Base-by-base conservation (phyloP, 2,113 vertebrate genomes). In the Phalacrocorax aristotelis region DNA sequence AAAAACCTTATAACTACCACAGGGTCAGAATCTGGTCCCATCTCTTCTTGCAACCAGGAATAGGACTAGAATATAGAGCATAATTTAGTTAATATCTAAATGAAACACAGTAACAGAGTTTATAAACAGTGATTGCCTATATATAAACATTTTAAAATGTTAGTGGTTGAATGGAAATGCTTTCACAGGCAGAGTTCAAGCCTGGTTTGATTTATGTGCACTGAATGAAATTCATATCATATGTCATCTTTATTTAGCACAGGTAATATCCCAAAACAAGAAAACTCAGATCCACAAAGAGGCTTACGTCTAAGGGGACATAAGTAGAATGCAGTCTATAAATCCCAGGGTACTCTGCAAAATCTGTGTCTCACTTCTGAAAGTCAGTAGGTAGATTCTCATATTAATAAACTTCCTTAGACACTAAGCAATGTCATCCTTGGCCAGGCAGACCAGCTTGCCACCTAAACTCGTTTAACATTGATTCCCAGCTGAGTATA, bases 1-100 rank as follows among this genome's bases (percentile, higher is more conserved):
- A 99, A 98, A 97, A 99, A 99, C 94, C 99, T 98, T 89, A 99
- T 98, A 54, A 99, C 98, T 75, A 99, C 98, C 44, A 99, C 99
- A 11, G 99, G 99, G 96, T 99, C 99, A 15, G 99, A 99, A 94
- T 99, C 99, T 80, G 99, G 99, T 95, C 99, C 99, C 97, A 99
- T 98, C 96, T 99, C 99, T 96, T 98, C 99, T 91, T 99, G 99
- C 66, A 99, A 97, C 99, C 99, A 99, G 16, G 98, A 98, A 90
- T 99, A 99, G 83, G 99, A 99, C 99, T 99, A 97, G 65, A 98
- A 99, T 85, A 98, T 11, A 98, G 84, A 97, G 44, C 44, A 69
- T 11, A 44, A 14, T 91, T 96, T 83, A 96, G 60, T 95, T 95
- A 92, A 44, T 75, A 49, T 87, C 44, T 71, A 74, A 95, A 36